These are phyloP conservation scores for Cyanoderma ruficeps DNA, from an alignment of 2,113 vertebrate genomes.

Conservation along the genomic window DNA sequence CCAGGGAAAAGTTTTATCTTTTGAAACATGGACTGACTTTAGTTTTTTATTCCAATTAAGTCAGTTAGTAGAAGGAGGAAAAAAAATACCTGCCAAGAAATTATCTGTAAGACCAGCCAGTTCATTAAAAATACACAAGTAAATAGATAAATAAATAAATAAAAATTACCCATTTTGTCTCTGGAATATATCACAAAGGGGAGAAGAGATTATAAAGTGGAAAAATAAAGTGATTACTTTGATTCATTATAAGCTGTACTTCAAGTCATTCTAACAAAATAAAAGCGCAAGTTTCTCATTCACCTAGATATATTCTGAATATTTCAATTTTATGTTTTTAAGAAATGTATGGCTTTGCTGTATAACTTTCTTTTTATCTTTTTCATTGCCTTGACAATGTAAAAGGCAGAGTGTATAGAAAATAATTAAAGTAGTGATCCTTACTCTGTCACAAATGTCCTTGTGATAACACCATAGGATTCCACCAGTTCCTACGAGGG, in stretches of 20 bases:
- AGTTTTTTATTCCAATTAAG: conserved; percentile 41
- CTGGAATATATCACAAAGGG: neutral
- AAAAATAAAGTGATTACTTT: conserved; percentile 11
- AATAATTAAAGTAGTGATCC: neutral
- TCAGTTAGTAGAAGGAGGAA: neutral
- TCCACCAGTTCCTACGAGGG: neutral
- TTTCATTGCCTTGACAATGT: neutral
- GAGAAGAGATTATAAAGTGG: neutral
- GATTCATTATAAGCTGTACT: neutral
- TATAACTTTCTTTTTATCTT: neutral
- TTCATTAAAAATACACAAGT: neutral
- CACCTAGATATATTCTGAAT: neutral
- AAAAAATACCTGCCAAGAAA: neutral
- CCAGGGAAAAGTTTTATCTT: conserved; percentile 38
- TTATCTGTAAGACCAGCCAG: neutral
- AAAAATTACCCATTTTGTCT: neutral
- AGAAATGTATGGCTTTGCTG: neutral
- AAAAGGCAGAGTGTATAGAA: neutral
- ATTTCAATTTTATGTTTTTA: neutral
- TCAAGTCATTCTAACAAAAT: neutral
- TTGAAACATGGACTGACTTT: conserved; percentile 18
- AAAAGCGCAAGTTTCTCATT: neutral
- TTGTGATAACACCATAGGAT: neutral
- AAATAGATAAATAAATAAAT: neutral
- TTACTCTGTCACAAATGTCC: neutral